Base-by-base conservation (phyloP, 1,140 invertebrate species). In the Drosophila insularis region DNA sequence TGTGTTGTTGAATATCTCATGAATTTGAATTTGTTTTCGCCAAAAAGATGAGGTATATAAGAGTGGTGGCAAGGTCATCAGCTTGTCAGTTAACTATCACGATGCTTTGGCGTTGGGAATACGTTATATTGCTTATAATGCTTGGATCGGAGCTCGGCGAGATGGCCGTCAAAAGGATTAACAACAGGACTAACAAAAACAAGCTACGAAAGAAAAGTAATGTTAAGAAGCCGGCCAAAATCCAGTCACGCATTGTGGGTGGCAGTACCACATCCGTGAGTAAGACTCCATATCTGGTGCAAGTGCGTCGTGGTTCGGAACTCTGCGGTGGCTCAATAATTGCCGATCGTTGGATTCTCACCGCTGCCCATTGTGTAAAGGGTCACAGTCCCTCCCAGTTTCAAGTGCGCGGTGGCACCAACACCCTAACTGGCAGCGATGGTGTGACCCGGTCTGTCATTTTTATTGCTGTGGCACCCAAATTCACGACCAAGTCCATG, bases 81-180 rank as follows among this genome's bases (percentile, higher is more conserved):
- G 21, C 31, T 4, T 14, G 53, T 63, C 68, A 82, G 70, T 82
- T 63, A 6, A 59, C 46, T 14, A 46, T 21, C 68, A 31, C 70
- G 23, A 86, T 86, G 81, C 71, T 73, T 66, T 68, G 75, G 59
- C 79, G 75, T 55, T 81, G 75, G 68, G 53, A 81, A 10, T 87
- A 50, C 8, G 14, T 87, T 1, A 35, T 76, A 14, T 46, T 76
- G 60, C 14, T 64, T 6, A 53, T 74, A 43, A 46, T 86, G 62
- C 40, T 86, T 58, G 58, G 71, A 32, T 60, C 35, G 31, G 68
- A 66, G 37, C 43, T 79, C 23, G 35, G 46, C 4, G 32, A 35
- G 14, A 46, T 61, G 21, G 60, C 14, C 14, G 32, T 21, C 6
- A 32, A n/a, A 11, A 59, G 23, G 10, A 27, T 17, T 11, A 50